phyloP scores from a whole-genome alignment of 1,140 invertebrate species.

The Hydropsyche tenuis region DNA sequence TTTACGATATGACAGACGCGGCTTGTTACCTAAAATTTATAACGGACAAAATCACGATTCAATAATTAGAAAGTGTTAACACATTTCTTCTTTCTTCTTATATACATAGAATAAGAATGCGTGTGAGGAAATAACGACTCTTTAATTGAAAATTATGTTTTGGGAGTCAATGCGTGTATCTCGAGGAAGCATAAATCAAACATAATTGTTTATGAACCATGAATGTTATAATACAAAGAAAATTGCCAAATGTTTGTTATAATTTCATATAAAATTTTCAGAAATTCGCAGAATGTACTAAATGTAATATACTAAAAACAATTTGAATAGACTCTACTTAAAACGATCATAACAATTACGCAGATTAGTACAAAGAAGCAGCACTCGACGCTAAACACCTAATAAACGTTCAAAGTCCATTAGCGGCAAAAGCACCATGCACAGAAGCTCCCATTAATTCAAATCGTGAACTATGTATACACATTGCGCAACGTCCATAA shows the following conservation, averaged over 20 bases:
- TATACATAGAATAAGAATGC: neutral
- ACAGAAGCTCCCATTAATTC: neutral
- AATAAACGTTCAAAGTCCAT: constrained; percentile 11
- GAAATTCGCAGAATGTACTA: too few species aligned
- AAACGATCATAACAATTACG: neutral
- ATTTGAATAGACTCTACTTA: neutral
- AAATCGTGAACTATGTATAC: too few species aligned
- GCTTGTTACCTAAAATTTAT: constrained; percentile 17
- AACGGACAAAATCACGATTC: constrained; percentile 16
- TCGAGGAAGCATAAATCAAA: too few species aligned
- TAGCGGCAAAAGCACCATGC: neutral
- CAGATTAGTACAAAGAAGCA: neutral
- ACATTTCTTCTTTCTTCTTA: neutral
- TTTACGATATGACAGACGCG: too few species aligned
- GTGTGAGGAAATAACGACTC: neutral
- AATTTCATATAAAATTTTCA: too few species aligned
- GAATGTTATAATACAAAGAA: too few species aligned
- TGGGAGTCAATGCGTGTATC: too few species aligned
- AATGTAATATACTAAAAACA: too few species aligned
- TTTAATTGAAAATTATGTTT: constrained; percentile 5
- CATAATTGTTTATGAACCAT: too few species aligned
- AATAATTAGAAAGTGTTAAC: constrained; percentile 22
- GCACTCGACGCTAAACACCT: constrained; percentile 9
- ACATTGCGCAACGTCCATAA: too few species aligned
- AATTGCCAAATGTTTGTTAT: too few species aligned